Evolutionary conservation across 2,113 vertebrate genomes (phyloP).

Genomic region (Piaya cayana): DNA sequence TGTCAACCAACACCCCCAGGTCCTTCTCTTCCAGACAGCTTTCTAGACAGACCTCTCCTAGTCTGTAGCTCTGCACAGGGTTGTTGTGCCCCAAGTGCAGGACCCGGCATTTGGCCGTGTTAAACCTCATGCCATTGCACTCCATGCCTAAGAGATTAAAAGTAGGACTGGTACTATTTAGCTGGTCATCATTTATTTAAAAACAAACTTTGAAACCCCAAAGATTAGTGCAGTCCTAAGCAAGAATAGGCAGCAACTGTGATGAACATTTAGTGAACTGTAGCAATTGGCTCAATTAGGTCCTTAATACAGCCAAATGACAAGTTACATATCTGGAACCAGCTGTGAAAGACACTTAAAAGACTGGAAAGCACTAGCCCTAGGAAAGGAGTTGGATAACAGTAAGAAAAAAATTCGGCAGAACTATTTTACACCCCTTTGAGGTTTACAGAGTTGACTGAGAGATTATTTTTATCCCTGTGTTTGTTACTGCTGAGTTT

Average conservation of each 20-base stretch:
- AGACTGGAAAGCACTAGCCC: background rate
- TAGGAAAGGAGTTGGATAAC: background rate
- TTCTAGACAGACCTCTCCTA: too few relatives aligned
- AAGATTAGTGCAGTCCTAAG: background rate
- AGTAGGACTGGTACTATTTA: background rate
- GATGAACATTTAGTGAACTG: background rate
- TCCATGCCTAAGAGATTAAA: background rate
- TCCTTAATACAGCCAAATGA: background rate
- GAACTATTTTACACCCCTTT: background rate
- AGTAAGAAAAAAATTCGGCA: background rate
- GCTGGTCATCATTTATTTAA: background rate
- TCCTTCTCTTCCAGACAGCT: too few relatives aligned
- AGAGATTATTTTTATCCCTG: background rate
- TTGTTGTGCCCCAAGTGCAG: too few relatives aligned
- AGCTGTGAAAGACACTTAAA: background rate
- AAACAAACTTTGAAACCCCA: background rate
- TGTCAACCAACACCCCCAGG: too few relatives aligned
- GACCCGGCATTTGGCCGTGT: too few relatives aligned
- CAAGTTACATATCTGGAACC: background rate
- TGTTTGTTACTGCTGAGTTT: background rate
- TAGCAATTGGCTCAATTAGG: fast-evolving
- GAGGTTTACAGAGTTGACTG: background rate
- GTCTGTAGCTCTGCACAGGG: too few relatives aligned
- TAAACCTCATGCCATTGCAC: too few relatives aligned
- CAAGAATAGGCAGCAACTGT: background rate